A percentile compares a stretch with the other conserved stretches of the same genome.
Conservation (phyloP, 1,140 invertebrate genomes). For the Rhagoletis pomonella region DNA sequence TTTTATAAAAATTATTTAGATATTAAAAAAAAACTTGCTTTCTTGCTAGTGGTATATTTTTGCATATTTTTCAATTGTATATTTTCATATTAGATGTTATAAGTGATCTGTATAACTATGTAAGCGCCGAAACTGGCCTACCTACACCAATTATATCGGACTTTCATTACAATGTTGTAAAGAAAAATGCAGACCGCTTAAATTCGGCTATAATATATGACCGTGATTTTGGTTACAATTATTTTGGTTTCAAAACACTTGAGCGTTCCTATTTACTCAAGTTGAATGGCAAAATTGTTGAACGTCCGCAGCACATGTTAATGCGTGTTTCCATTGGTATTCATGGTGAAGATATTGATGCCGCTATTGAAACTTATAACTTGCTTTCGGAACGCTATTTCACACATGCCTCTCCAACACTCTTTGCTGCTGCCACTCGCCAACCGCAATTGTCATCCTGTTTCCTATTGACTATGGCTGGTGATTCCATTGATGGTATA, state of each 20-base stretch:
- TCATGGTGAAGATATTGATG: conserved; percentile 94
- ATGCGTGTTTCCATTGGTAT: conserved; percentile 99
- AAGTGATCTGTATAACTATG: conserved; percentile 86
- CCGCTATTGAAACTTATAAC: conserved; percentile 97
- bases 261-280: conserved; percentile 97
- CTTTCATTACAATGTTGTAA: conserved; percentile 88
- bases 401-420: conserved; percentile 97
- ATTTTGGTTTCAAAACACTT: conserved; percentile 99
- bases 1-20: background rate
- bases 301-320: conserved; percentile 98
- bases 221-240: conserved; percentile 97
- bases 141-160: conserved; percentile 90
- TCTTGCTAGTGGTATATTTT: background rate
- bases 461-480: conserved; percentile 95
- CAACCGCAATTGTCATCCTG: conserved; percentile 96
- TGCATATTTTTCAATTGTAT: background rate
- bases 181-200: conserved; percentile 89
- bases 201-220: conserved; percentile 99
- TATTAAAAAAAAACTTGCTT: background rate
- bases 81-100: conserved; percentile 87
- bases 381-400: conserved; percentile 96
- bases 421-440: conserved; percentile 96
- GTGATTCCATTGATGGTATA: conserved; percentile 99
- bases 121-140: conserved; percentile 83
- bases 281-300: conserved; percentile 94